Evolutionary conservation across 2,113 vertebrate species (phyloP).

Genomic region (Peromyscus leucopus): DNA sequence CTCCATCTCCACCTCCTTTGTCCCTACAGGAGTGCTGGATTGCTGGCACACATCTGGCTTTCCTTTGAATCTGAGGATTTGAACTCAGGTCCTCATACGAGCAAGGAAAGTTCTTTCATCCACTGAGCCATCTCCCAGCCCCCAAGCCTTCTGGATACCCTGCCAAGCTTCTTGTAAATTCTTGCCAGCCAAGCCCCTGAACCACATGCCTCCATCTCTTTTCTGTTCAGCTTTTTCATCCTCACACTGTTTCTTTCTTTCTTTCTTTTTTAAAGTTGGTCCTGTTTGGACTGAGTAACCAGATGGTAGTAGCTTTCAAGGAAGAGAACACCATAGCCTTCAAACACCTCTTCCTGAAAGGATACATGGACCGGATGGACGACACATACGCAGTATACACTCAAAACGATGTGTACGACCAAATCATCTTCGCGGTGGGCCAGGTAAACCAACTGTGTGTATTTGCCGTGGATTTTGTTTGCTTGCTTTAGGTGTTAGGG

Average conservation of each 20-base stretch:
- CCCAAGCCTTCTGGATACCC: not conserved
- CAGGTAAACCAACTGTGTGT: constrained; percentile 85
- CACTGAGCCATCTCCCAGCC: no score
- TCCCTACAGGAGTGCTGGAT: not conserved
- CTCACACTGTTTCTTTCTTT: not conserved
- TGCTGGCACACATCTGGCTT: not conserved
- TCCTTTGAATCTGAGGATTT: not conserved
- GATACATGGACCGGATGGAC: constrained; percentile 89
- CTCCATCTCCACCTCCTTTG: not conserved
- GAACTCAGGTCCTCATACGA: not conserved
- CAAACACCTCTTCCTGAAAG: constrained; percentile 96
- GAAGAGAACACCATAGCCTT: constrained; percentile 95
- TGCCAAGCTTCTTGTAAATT: not conserved
- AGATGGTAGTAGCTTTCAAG: constrained; percentile 98
- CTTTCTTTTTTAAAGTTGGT: constrained; percentile 89
- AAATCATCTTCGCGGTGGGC: constrained; percentile 91
- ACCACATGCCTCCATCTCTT: not conserved
- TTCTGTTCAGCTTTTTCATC: not conserved
- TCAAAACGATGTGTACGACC: constrained; percentile 91
- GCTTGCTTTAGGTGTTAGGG: not conserved
- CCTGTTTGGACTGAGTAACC: constrained; percentile 96
- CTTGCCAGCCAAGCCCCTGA: not conserved
- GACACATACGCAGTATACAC: constrained; percentile 93
- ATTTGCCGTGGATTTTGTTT: not conserved
- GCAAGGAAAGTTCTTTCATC: not conserved